Evolutionary conservation across 2,888 invertebrate species (phyloP), one percentile per base, ranked within the genome.

Genomic region (Xanthorhoe designata): DNA sequence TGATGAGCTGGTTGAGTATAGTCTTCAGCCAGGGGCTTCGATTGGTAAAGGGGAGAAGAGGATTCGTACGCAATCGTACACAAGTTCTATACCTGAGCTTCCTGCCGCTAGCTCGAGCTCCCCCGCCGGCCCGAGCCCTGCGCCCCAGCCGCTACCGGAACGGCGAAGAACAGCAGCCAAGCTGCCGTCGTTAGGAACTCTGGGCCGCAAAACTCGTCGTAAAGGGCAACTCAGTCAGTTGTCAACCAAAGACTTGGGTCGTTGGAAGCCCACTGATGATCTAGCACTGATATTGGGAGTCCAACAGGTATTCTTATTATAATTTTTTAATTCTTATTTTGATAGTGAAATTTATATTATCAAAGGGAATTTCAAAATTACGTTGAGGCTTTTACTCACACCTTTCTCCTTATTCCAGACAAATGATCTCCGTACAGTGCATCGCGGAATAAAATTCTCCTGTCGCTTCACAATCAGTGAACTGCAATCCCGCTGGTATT

Each of bases 191-290:
- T 85, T 87, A 6, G 85, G 91, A 0, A 89, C 88, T 59, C 74
- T 87, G 9, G 89, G 89, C 5, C 91, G 94, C 53, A 94, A 94
- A 69, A 90, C 91, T 53, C 94, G 94, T 59, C 95, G 95, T 70
- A 95, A 95, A 74, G 95, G 95, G 54, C 96, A 96, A 71, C 92
- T 95, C 8, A 96, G 95, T 82, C 95, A 96, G 60, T 88, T 96
- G 73, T 95, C 96, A 5, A 96, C 97, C 1, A 97, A 97, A 90
- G 97, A 97, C 89, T 92, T 98, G 53, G 99, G 99, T 0, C 94
- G 98, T 61, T 99, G 99, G 99, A 99, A 99, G 84, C 98, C 99
- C 0, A 97, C 97, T 19, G 99, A 99, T 94, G 99, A 99, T 93
- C 92, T 99, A 32, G 97, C 98, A 0, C 94, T 99, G 0, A 98